Evolutionary conservation across 1,140 invertebrate genomes (phyloP).

Genomic region (Zaprionus davidi): DNA sequence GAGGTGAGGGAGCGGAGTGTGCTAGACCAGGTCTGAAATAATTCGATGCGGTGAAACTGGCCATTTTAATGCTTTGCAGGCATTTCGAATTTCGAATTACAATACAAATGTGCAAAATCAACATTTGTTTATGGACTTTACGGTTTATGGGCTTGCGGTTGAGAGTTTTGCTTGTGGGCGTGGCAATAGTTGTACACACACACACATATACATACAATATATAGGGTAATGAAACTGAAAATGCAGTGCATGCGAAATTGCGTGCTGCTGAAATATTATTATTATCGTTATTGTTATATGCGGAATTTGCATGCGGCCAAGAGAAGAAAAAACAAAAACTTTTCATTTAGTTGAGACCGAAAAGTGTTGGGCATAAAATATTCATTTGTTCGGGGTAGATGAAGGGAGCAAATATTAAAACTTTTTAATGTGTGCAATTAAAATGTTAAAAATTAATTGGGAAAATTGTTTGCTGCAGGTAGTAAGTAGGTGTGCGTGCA

Average conservation of each 20-base stretch:
- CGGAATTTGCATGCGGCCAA: slow-evolving; percentile 15
- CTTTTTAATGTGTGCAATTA: slow-evolving; percentile 26
- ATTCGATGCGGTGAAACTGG: slow-evolving; percentile 22
- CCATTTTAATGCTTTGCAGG: slow-evolving; percentile 29
- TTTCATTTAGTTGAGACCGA: slow-evolving; percentile 21
- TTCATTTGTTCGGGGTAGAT: background rate
- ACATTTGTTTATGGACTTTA: slow-evolving; percentile 43
- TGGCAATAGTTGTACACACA: slow-evolving; percentile 1
- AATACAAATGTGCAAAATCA: slow-evolving; percentile 39
- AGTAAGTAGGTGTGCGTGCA: background rate
- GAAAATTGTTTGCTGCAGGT: background rate
- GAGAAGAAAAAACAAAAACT: slow-evolving; percentile 7
- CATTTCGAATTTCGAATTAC: slow-evolving; percentile 16
- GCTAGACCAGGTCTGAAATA: background rate
- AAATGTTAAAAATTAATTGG: slow-evolving; percentile 23
- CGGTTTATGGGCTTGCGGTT: slow-evolving; percentile 24
- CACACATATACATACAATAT: background rate
- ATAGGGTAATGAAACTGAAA: slow-evolving; percentile 4
- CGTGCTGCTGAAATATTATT: slow-evolving; percentile 17
- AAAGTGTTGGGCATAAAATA: slow-evolving; percentile 21
- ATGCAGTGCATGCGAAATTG: slow-evolving; percentile 6
- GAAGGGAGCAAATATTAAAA: background rate
- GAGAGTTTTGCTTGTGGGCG: slow-evolving; percentile 14
- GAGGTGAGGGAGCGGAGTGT: background rate
- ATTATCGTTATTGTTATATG: slow-evolving; percentile 20